A percentile compares a stretch with the other conserved stretches of the same genome.
Conservation (phyloP, 2,888 invertebrate genomes). For the Leucophora obtusa region DNA sequence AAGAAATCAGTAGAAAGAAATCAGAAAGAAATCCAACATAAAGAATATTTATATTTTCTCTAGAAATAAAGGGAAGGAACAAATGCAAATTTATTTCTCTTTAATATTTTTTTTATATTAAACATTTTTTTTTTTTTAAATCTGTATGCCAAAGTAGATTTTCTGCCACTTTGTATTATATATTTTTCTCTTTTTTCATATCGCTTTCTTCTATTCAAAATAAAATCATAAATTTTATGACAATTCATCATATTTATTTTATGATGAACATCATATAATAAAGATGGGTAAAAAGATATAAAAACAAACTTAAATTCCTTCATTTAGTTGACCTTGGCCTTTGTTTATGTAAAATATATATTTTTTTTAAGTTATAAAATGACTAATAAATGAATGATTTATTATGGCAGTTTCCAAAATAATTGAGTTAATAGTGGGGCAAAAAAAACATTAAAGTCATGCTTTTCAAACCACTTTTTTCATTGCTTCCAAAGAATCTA, state of each 20-base stretch:
- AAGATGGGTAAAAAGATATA: background rate
- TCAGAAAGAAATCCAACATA: slow-evolving; percentile 9
- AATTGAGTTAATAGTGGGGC: no score
- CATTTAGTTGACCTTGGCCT: background rate
- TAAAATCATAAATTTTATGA: slow-evolving; percentile 22
- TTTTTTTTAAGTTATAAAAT: background rate
- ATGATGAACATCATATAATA: background rate
- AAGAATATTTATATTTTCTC: slow-evolving; percentile 13
- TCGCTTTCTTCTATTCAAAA: background rate
- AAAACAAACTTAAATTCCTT: slow-evolving; percentile 3
- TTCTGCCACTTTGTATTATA: background rate
- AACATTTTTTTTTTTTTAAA: background rate
- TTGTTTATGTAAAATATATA: background rate
- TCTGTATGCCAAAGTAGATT: background rate
- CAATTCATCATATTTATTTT: slow-evolving; percentile 21
- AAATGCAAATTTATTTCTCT: slow-evolving; percentile 2
- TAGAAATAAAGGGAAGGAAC: background rate
- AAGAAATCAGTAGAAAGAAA: slow-evolving; percentile 25
- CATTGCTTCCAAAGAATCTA: no score
- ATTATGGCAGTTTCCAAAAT: no score
- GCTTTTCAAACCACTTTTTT: no score
- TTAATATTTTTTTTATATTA: background rate
- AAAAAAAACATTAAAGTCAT: no score
- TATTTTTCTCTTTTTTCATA: background rate
- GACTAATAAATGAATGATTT: background rate